A percentile compares a stretch with the other conserved stretches of the same genome.
phyloP scores from a whole-genome alignment of 2,797 vertebrate species.

The Thalassophryne amazonica region DNA sequence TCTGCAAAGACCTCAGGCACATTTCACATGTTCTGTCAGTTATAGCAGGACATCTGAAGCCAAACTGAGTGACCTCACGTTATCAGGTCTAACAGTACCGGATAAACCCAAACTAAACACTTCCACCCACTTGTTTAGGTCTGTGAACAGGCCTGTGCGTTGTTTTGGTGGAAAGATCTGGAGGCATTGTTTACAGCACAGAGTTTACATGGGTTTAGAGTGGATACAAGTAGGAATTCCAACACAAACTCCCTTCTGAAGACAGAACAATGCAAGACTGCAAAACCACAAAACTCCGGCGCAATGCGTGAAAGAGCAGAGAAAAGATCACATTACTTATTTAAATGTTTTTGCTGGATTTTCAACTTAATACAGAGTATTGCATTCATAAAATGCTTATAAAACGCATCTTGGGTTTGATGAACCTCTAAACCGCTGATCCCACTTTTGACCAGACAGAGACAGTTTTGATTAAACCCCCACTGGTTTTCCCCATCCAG shows the following conservation, averaged over 20 bases:
- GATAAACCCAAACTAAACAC: constrained; percentile 72
- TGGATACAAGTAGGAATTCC: constrained; percentile 65
- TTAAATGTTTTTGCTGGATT: constrained; percentile 31
- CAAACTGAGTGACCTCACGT: constrained; percentile 49
- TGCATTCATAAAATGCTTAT: too few relatives aligned
- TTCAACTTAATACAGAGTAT: neutral
- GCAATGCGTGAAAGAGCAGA: constrained; percentile 20
- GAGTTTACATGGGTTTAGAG: constrained; percentile 63
- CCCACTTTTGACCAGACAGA: constrained; percentile 54
- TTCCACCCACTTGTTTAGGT: constrained; percentile 57
- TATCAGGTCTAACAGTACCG: constrained; percentile 67
- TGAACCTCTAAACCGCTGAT: too few relatives aligned
- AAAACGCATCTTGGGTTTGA: too few relatives aligned
- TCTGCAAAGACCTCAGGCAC: too few relatives aligned
- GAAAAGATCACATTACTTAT: constrained; percentile 42
- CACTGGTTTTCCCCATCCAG: constrained; percentile 47
- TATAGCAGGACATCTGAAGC: constrained; percentile 51
- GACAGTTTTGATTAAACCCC: constrained; percentile 44
- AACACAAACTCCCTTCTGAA: constrained; percentile 56
- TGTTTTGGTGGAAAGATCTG: constrained; percentile 63
- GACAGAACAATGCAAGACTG: constrained; percentile 36
- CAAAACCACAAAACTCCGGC: constrained; percentile 44
- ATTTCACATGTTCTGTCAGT: constrained; percentile 12
- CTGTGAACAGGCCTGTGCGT: constrained; percentile 47
- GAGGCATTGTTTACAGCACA: constrained; percentile 69